Evolutionary conservation across 2,113 vertebrate species (phyloP), one percentile per base, ranked within the genome.

Genomic region (Pedetes capensis): DNA sequence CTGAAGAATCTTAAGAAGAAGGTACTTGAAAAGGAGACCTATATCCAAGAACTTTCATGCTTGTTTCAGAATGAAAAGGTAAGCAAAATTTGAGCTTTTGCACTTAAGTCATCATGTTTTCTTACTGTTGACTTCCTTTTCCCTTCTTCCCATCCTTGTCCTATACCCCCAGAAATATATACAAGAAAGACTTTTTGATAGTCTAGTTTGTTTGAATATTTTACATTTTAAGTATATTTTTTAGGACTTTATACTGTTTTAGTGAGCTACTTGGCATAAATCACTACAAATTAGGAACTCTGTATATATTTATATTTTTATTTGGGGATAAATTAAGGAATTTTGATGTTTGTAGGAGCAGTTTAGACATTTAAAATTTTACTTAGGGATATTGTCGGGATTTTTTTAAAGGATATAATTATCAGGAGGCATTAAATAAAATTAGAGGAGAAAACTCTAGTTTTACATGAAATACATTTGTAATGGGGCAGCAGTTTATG

Each of bases 51-150:
- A 61, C 98, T 99, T 97, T 98, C 98, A 89, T 96, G 87, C 91
- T 80, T 98, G n/a, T 97, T 98, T 95, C 98, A 98, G 86, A 96
- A 98, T 96, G 98, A 99, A 97, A 99, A 98, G 98, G 99, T 99
- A 97, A 98, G 97, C 94, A 51, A 51, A 22, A 32, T 14, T 29
- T 96, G 82, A 55, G 11, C 6, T 76, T 53, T 93, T 61, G 23
- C 87, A 8, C 22, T 87, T 32, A 55, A 92, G 34, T 86, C 4
- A 39, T 59, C 17, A 61, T 63, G 59, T 93, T 87, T 91, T 94
- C 44, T 96, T 91, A 75, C 64, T 79, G 51, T 59, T 63, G 37
- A 74, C 7, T 29, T 8, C n/a, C 32, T 32, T 14, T 72, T 37
- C 5, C 10, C 10, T 76, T n/a, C 47, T 82, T 86, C n/a, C 16